phyloP scores from a whole-genome alignment of 2,888 invertebrate species.

The Sicus ferrugineus region DNA sequence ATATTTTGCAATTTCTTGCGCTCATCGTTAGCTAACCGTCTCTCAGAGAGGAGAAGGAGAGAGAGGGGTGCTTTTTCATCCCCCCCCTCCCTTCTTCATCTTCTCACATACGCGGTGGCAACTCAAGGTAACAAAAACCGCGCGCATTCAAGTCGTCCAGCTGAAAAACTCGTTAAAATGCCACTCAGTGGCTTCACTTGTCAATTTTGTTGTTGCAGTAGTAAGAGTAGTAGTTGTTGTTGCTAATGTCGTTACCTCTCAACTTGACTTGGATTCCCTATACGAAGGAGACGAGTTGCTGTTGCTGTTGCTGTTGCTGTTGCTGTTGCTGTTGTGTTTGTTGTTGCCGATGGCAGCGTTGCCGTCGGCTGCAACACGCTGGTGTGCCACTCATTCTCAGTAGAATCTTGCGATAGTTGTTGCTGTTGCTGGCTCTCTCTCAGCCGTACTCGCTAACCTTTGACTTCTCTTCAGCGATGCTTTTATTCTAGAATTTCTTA shows the following conservation, averaged over 20 bases:
- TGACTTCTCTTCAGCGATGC: background rate
- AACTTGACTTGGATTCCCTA: slow-evolving; percentile 8
- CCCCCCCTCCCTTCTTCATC: background rate
- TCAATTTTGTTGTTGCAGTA: background rate
- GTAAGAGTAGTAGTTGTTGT: background rate
- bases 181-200: slow-evolving; percentile 26
- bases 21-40: background rate
- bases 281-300: background rate
- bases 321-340: slow-evolving; percentile 7
- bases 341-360: background rate
- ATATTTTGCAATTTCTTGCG: background rate
- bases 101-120: background rate
- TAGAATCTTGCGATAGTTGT: background rate
- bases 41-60: background rate
- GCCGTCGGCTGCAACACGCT: background rate
- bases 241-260: background rate
- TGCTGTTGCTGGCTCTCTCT: background rate
- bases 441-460: background rate
- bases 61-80: background rate
- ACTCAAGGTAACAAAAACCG: background rate
- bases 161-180: slow-evolving; percentile 31
- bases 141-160: slow-evolving; percentile 18
- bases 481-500: background rate
- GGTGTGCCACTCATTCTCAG: too few relatives aligned
- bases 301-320: slow-evolving; percentile 5